These are phyloP conservation scores for Pterobdella sp. DNA, from an alignment of 2,888 invertebrate genomes.

Conservation along the genomic window DNA sequence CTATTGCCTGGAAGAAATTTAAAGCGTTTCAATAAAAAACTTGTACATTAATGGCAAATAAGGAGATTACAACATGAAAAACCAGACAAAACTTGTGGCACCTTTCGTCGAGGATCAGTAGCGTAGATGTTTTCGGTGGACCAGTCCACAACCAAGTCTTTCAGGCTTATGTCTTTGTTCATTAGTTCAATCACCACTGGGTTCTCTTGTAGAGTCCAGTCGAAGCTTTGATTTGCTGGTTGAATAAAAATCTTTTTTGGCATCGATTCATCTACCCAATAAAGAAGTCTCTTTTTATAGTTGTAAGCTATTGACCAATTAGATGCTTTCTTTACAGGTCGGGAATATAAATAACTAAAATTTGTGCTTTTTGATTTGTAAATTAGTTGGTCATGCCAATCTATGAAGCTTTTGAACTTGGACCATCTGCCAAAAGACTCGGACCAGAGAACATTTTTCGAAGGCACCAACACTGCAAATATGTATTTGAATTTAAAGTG, in stretches of 20 bases:
- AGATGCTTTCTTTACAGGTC: neutral
- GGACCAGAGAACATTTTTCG: too few species aligned
- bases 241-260: neutral
- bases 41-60: too few species aligned
- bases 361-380: neutral
- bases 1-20: too few species aligned
- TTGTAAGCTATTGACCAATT: neutral
- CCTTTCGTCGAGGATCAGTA: neutral
- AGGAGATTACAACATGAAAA: too few species aligned
- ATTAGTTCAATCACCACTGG: neutral
- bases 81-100: too few species aligned
- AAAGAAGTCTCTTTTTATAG: neutral
- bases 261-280: neutral
- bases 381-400: neutral
- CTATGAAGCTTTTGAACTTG: neutral
- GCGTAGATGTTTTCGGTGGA: neutral
- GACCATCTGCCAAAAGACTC: slow-evolving; percentile 1
- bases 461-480: too few species aligned
- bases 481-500: too few species aligned
- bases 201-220: neutral
- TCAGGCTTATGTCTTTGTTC: neutral
- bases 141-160: neutral
- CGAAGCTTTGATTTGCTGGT: neutral
- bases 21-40: too few species aligned
- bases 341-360: neutral